These are phyloP conservation scores for Maniola hyperantus DNA, from an alignment of 2,888 invertebrate species.

Conservation along the genomic window DNA sequence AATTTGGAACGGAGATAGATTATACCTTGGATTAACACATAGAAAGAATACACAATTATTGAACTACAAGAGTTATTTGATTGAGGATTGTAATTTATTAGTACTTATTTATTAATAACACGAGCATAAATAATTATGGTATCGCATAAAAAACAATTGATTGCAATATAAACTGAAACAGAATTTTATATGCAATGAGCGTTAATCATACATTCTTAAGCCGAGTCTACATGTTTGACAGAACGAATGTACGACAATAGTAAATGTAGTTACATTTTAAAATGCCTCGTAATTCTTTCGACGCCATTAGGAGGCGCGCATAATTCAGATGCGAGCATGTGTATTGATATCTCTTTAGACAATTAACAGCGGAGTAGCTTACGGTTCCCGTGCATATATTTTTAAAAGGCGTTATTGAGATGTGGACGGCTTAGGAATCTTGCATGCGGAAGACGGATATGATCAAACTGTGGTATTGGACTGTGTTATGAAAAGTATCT, in stretches of 20 bases:
- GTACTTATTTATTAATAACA: no score
- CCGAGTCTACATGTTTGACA: constrained; percentile 6
- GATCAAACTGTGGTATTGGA: no score
- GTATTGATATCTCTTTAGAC: constrained; percentile 76
- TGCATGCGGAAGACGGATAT: constrained; percentile 3
- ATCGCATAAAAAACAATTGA: no score
- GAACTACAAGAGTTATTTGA: no score
- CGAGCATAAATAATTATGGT: no score
- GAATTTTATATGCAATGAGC: constrained; percentile 3
- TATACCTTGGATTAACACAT: no score
- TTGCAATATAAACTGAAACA: no score
- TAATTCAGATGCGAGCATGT: constrained; percentile 76
- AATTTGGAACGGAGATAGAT: no score
- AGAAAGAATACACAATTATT: no score
- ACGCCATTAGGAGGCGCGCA: constrained; percentile 54
- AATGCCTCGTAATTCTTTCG: constrained; percentile 74
- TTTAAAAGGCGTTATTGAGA: constrained; percentile 72
- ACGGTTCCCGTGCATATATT: constrained; percentile 69
- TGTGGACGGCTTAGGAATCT: constrained; percentile 45
- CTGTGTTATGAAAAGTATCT: no score
- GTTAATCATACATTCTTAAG: constrained; percentile 25
- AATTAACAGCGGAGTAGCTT: constrained; percentile 75
- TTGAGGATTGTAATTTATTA: no score
- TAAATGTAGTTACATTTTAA: constrained; percentile 60
- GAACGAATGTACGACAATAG: constrained; percentile 50